A percentile compares a stretch with the other conserved stretches of the same genome.
These are phyloP conservation scores for Todus mexicanus DNA, from an alignment of 2,797 vertebrate genomes.

Conservation along the genomic window DNA sequence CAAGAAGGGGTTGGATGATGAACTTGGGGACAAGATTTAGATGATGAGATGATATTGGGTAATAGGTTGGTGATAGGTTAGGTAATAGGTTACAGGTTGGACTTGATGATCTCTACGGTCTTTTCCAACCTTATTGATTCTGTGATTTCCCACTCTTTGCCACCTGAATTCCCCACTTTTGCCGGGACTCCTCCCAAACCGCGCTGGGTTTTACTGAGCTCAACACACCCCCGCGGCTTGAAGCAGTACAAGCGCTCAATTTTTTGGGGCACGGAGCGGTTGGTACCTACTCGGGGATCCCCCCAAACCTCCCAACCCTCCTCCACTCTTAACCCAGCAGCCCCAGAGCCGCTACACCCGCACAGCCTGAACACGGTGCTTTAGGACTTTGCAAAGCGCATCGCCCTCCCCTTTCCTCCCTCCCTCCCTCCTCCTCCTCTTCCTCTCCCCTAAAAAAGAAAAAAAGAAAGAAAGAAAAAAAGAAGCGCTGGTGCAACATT, in stretches of 20 bases:
- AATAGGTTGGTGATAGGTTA: too few relatives aligned
- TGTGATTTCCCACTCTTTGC: background rate
- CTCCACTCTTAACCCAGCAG: too few relatives aligned
- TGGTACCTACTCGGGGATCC: background rate
- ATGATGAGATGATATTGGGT: too few relatives aligned
- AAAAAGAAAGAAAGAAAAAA: background rate
- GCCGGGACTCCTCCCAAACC: background rate
- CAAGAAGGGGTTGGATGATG: too few relatives aligned
- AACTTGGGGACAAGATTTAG: too few relatives aligned
- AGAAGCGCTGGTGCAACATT: slow-evolving; percentile 74
- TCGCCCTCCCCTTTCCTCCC: slow-evolving; percentile 1
- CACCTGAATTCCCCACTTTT: background rate
- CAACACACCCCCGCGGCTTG: too few relatives aligned
- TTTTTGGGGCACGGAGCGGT: background rate
- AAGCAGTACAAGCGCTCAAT: background rate
- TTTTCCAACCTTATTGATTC: too few relatives aligned
- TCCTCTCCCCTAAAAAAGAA: background rate
- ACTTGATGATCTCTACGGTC: too few relatives aligned
- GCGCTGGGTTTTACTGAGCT: too few relatives aligned
- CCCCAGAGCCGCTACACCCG: slow-evolving; percentile 45
- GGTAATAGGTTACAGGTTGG: too few relatives aligned
- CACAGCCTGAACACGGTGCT: slow-evolving; percentile 85
- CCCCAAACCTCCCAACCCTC: too few relatives aligned
- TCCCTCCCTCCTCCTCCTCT: too few relatives aligned
- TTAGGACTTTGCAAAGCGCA: slow-evolving; percentile 87